phyloP scores from a whole-genome alignment of 2,888 invertebrate species.

The Himalopsyche tibetana region DNA sequence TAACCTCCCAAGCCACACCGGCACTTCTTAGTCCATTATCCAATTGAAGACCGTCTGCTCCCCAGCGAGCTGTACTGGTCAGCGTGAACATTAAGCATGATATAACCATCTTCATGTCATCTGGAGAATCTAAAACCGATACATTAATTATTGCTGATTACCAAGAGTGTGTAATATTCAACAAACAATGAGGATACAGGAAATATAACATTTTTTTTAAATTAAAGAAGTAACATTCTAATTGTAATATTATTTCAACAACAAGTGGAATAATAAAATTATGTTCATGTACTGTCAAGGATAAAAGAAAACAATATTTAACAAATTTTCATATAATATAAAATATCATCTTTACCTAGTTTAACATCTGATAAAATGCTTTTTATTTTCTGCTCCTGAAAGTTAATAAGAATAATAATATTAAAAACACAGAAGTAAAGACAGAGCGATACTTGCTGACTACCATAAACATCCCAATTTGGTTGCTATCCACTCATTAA shows the following conservation, averaged over 20 bases:
- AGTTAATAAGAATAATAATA: conserved; percentile 17
- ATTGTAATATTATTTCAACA: too few relatives aligned
- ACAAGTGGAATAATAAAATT: too few relatives aligned
- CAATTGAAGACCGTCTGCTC: conserved; percentile 61
- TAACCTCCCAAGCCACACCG: conserved; percentile 61
- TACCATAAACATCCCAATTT: too few relatives aligned
- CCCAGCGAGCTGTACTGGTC: conserved; percentile 62
- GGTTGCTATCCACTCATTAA: too few relatives aligned
- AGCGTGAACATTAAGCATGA: conserved; percentile 60
- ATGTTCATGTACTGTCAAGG: too few relatives aligned
- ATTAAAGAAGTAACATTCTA: too few relatives aligned
- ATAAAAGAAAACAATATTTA: too few relatives aligned
- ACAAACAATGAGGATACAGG: too few relatives aligned
- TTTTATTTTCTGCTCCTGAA: conserved; percentile 64
- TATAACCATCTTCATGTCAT: conserved; percentile 56
- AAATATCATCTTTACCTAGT: conserved; percentile 52
- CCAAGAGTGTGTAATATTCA: background rate
- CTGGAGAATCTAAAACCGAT: conserved; percentile 56
- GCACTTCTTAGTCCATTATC: conserved; percentile 60
- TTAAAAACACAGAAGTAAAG: too few relatives aligned
- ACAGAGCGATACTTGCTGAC: background rate
- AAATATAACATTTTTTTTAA: too few relatives aligned
- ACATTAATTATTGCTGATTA: background rate
- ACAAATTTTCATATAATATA: too few relatives aligned
- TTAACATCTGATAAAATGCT: conserved; percentile 61